phyloP scores from a whole-genome alignment of 2,888 invertebrate species.

The Malachius bipustulatus region DNA sequence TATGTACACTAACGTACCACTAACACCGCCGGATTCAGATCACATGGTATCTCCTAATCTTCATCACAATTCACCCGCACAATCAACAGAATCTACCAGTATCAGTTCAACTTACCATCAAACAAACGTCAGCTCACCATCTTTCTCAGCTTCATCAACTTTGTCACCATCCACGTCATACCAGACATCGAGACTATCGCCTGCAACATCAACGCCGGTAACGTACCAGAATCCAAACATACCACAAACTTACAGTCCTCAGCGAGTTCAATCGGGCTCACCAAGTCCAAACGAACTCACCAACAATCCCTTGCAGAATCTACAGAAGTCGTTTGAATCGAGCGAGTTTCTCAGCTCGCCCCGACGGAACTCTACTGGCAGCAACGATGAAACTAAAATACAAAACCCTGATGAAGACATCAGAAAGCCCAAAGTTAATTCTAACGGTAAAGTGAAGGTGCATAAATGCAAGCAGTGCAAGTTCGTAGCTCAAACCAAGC shows the following conservation, averaged over 20 bases:
- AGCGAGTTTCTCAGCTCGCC: slow-evolving; percentile 44
- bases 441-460: slow-evolving; percentile 74
- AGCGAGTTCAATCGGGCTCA: background rate
- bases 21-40: slow-evolving; percentile 51
- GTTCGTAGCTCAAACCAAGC: slow-evolving; percentile 72
- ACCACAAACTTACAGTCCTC: background rate
- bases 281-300: slow-evolving; percentile 10
- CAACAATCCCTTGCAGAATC: slow-evolving; percentile 29
- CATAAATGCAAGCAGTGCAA: slow-evolving; percentile 90
- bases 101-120: slow-evolving; percentile 21
- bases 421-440: slow-evolving; percentile 44
- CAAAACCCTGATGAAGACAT: slow-evolving; percentile 47
- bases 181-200: slow-evolving; percentile 33
- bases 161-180: slow-evolving; percentile 31
- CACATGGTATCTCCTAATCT: slow-evolving; percentile 23
- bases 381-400: background rate
- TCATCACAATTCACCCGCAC: slow-evolving; percentile 1
- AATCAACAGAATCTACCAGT: slow-evolving; percentile 13
- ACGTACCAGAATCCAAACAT: background rate
- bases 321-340: slow-evolving; percentile 33
- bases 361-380: slow-evolving; percentile 33
- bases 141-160: slow-evolving; percentile 26
- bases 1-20: slow-evolving; percentile 28
- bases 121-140: background rate
- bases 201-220: slow-evolving; percentile 19